Evolutionary conservation across 2,113 vertebrate genomes (phyloP).

Genomic region (Meleagris gallopavo): DNA sequence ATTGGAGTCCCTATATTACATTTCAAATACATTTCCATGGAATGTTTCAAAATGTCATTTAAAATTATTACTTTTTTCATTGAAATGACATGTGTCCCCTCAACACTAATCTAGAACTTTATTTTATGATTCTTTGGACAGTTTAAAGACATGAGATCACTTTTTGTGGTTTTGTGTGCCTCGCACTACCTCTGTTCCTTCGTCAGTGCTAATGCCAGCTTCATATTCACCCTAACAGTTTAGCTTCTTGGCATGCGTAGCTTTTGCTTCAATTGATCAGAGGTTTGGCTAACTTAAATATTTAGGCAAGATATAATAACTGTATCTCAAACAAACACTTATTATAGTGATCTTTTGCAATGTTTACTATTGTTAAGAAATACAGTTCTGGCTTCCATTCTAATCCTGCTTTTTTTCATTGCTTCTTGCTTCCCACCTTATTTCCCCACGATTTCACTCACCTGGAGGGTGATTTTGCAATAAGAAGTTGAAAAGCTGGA

Average conservation of each 20-base stretch:
- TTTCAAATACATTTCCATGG: conserved; percentile 78
- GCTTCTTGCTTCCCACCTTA: neutral
- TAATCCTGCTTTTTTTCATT: neutral
- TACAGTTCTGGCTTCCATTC: neutral
- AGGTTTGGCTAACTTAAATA: conserved; percentile 59
- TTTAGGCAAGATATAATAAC: conserved; percentile 58
- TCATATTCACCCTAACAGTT: neutral
- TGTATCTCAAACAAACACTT: conserved; percentile 60
- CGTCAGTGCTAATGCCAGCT: conserved; percentile 32
- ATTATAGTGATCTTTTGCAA: neutral
- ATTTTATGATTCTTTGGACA: conserved; percentile 73
- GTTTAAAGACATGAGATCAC: conserved; percentile 74
- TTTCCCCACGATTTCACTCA: neutral
- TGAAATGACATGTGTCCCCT: conserved; percentile 74
- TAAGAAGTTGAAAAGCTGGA: neutral
- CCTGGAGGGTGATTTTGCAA: neutral
- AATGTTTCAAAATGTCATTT: conserved; percentile 75
- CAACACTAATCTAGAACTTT: conserved; percentile 66
- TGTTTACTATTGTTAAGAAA: neutral
- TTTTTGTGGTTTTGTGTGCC: conserved; percentile 60
- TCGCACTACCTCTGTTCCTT: conserved; percentile 49
- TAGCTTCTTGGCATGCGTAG: neutral
- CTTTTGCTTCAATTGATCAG: conserved; percentile 48
- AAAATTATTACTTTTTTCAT: conserved; percentile 65
- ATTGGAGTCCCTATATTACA: conserved; percentile 73